Base-by-base conservation (phyloP, 2,113 vertebrate species). In the Scatophagus argus region DNA sequence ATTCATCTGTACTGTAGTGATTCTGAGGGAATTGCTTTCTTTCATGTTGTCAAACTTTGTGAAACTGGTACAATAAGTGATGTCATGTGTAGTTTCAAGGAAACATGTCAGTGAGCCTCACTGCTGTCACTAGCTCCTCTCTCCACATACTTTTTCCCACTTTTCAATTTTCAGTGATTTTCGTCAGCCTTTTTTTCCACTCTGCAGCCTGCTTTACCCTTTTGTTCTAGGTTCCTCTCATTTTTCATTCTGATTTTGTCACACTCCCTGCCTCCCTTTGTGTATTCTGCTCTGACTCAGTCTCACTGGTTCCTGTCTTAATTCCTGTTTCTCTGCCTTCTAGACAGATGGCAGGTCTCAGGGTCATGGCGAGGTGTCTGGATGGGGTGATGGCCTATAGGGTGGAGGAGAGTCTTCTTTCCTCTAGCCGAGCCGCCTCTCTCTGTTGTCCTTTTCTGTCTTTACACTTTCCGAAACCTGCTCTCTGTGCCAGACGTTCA, bases 341-440 rank as follows among this genome's bases (percentile, higher is more conserved):
- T 73, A 63, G 80, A 88, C 91, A 87, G 87, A 92, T 88, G 89
- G 91, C 74, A 44, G 73, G 55, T 84, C 76, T 87, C 3, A 5
- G 46, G 75, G 80, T 88, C 80, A 49, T 23, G 74, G 77, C 41
- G 75, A 81, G 44, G 86, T 64, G 76, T 89, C 75, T 74, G 77
- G 62, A 58, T 62, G 70, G 72, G 82, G 72, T 63, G 63, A 60
- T 4, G 39, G 64, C 81, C 75, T 68, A 43, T 72, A 68, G 86
- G 74, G 63, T 67, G 62, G 47, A 44, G 64, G 54, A 36, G 44
- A 60, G 25, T 31, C 52, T 23, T 69, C 62, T n/a, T 55, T 61
- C 8, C 58, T 61, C 59, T 19, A 34, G 25, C 58, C 25, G 0
- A 34, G 25, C 58, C 25, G 0, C 44, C 34, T 68, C 16, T 41